Base-by-base conservation (phyloP, 2,797 vertebrate genomes). In the Gymnothorax javanicus region DNA sequence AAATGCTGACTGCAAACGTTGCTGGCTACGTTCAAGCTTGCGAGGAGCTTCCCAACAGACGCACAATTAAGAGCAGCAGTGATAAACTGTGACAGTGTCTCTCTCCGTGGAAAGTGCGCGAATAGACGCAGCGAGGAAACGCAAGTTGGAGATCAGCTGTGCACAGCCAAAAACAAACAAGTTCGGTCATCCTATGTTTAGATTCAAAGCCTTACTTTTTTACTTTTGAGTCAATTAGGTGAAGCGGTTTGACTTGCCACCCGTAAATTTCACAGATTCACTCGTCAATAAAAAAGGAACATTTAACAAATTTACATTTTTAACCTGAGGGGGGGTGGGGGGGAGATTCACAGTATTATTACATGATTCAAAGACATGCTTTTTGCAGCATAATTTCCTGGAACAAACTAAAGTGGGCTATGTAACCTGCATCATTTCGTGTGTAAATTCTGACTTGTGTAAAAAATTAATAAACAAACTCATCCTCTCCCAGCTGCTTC, bases 381-480 rank as follows among this genome's bases (percentile, higher is more conserved):
- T 43, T 43, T 43, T 43, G 33, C 2, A 43, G 2, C 33, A 43
- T 43, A 62, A 62, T n/a, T 67, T n/a, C 62, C 62, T 67, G 5
- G 20, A 67, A n/a, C 7, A n/a, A 67, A 67, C 23, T 67, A 67
- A 17, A 7, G 23, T 2, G 2, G 8, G 25, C 8, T n/a, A 17
- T 20, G 13, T 56, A 23, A 59, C 54, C 56, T 33, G 25, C 27
- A 15, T 58, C 50, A 86, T 0, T 84, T 87, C 64, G 71, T 73
- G 54, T 25, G 87, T 50, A 27, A 17, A 82, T 33, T 86, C 86
- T 84, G 89, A 89, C 20, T 62, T 60, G 69, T 25, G 90, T 89
- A 77, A 50, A 64, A 9, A 86, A 69, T 3, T 33, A 81, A 83
- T 87, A 57, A 71, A 56, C 8, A 57, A 59, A 56, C 59, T 88